Conservation (phyloP, 1,140 invertebrate genomes). For the Thrips palmi region DNA sequence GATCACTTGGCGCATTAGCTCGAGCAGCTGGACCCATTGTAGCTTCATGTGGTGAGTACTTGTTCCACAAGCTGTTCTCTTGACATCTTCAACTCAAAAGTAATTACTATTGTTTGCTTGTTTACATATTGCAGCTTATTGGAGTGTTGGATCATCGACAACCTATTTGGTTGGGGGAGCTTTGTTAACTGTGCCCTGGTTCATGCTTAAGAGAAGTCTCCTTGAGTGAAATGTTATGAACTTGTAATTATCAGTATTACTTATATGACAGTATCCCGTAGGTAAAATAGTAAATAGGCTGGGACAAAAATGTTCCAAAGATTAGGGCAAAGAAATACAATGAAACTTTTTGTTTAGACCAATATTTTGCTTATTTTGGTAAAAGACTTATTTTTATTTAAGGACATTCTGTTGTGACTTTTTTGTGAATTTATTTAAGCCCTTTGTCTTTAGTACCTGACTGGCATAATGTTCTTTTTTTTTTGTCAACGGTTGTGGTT, state of each 20-base stretch:
- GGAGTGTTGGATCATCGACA: slow-evolving; percentile 52
- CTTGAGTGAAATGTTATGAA: slow-evolving; percentile 8
- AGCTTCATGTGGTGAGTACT: slow-evolving; percentile 47
- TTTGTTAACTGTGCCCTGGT: slow-evolving; percentile 39
- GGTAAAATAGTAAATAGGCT: slow-evolving; percentile 5
- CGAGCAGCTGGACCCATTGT: slow-evolving; percentile 79
- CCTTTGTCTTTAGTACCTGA: too few relatives aligned
- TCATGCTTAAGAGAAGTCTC: slow-evolving; percentile 10
- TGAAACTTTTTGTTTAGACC: slow-evolving; percentile 4
- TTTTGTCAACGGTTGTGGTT: too few relatives aligned
- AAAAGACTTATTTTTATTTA: too few relatives aligned
- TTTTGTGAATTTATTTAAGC: too few relatives aligned
- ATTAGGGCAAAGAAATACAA: not conserved
- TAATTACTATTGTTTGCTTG: not conserved
- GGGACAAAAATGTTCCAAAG: not conserved
- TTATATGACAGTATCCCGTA: too few relatives aligned
- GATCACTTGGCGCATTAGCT: slow-evolving; percentile 84
- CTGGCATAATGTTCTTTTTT: too few relatives aligned
- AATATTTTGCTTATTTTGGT: slow-evolving; percentile 3
- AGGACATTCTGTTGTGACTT: too few relatives aligned
- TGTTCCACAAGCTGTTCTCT: slow-evolving; percentile 7
- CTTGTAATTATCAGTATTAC: too few relatives aligned
- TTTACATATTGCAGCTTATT: slow-evolving; percentile 42
- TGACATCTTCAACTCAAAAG: slow-evolving; percentile 8
- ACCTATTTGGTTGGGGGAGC: slow-evolving; percentile 56